Evolutionary conservation across 2,797 vertebrate species (phyloP).

Genomic region (Dendrocincla fuliginosa): DNA sequence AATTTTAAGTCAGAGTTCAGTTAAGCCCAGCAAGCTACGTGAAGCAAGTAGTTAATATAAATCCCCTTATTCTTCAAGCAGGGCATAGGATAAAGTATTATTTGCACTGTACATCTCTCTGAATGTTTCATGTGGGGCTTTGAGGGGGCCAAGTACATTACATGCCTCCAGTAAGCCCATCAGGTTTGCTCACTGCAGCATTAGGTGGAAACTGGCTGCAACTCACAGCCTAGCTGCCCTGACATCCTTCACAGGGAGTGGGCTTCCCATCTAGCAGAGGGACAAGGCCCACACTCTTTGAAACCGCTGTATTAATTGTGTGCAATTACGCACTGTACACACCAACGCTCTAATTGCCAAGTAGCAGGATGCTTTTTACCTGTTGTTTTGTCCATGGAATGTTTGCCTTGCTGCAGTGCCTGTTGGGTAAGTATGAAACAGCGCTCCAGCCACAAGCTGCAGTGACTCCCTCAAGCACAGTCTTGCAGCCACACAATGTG

Average conservation of each 20-base stretch:
- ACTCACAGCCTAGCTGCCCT: neutral
- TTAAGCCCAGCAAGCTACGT: neutral
- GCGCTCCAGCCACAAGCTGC: fast-evolving
- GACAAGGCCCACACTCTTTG: fast-evolving
- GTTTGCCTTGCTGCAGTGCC: fast-evolving
- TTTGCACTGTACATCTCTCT: neutral
- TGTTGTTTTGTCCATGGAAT: fast-evolving
- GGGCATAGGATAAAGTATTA: neutral
- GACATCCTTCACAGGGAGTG: fast-evolving
- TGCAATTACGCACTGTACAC: fast-evolving
- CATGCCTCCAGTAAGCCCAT: neutral
- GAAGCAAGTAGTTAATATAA: neutral
- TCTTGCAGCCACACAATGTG: fast-evolving
- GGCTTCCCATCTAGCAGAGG: neutral
- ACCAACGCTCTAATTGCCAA: neutral
- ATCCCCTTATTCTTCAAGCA: fast-evolving
- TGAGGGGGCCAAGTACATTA: neutral
- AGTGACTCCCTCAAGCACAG: no score
- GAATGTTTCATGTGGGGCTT: neutral
- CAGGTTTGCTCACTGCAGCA: neutral
- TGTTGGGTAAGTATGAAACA: neutral
- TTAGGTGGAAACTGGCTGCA: neutral
- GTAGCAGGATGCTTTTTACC: neutral
- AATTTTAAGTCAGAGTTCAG: neutral
- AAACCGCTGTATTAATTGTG: neutral